These are phyloP conservation scores for Eriosoma lanigerum DNA, from an alignment of 1,140 invertebrate genomes.

Conservation along the genomic window DNA sequence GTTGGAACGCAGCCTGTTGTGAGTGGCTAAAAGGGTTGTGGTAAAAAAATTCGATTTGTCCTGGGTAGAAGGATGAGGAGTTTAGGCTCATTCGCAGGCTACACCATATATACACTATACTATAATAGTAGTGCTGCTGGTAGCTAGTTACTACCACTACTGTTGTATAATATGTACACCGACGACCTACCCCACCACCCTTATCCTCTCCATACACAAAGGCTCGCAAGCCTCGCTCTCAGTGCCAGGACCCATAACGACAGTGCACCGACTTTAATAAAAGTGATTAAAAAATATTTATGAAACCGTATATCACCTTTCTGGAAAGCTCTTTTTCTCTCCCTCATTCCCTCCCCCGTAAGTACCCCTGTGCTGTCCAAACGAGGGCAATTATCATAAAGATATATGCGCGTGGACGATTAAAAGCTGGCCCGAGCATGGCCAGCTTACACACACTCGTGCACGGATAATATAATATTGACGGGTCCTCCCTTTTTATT, in stretches of 20 bases:
- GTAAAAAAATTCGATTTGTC: slow-evolving; percentile 12
- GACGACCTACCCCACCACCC: too few relatives aligned
- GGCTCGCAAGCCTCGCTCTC: background rate
- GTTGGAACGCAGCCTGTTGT: background rate
- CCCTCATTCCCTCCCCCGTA: too few relatives aligned
- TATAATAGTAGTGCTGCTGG: background rate
- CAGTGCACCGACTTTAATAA: slow-evolving; percentile 46
- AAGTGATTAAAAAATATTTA: slow-evolving; percentile 51
- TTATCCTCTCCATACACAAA: background rate
- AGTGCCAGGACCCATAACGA: background rate
- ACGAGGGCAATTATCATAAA: slow-evolving; percentile 48
- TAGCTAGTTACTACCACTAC: background rate
- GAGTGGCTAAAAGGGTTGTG: background rate
- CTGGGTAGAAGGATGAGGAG: background rate
- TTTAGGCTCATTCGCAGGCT: slow-evolving; percentile 17
- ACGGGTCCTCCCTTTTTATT: background rate
- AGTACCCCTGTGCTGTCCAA: background rate
- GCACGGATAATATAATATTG: slow-evolving; percentile 29
- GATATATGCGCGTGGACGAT: slow-evolving; percentile 40
- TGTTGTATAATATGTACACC: background rate
- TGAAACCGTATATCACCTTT: slow-evolving; percentile 51
- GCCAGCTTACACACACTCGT: background rate
- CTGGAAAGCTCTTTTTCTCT: slow-evolving; percentile 43
- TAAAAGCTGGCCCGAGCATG: slow-evolving; percentile 14
- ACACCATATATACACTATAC: background rate